Evolutionary conservation across 2,113 vertebrate genomes (phyloP).

Genomic region (Mirounga angustirostris): DNA sequence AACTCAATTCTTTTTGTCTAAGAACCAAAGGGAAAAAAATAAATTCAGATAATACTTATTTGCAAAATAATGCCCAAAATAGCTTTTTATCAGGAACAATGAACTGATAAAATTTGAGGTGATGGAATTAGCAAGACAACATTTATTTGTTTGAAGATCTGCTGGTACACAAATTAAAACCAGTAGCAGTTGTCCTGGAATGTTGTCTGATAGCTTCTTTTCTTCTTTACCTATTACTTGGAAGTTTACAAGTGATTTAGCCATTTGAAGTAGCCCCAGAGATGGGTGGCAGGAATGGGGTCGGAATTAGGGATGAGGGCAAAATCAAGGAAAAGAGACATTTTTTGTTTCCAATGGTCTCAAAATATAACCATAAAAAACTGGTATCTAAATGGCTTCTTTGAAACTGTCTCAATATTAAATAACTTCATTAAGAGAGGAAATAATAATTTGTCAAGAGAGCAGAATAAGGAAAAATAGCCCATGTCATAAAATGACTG

Average conservation of each 20-base stretch:
- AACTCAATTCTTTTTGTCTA: neutral
- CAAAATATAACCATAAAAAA: neutral
- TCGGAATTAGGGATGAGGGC: neutral
- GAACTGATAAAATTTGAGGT: neutral
- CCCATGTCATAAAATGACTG: neutral
- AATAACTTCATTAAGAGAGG: neutral
- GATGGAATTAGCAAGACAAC: neutral
- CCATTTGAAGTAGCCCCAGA: neutral
- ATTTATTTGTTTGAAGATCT: neutral
- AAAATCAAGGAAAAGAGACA: neutral
- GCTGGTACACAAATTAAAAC: neutral
- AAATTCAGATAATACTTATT: neutral
- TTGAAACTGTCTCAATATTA: neutral
- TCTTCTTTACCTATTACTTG: neutral
- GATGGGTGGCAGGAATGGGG: neutral
- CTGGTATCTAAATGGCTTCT: neutral
- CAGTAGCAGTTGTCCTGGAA: neutral
- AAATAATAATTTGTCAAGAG: neutral
- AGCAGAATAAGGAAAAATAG: neutral
- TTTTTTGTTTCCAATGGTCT: neutral
- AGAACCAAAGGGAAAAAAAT: neutral
- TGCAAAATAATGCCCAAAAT: neutral
- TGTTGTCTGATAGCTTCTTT: neutral
- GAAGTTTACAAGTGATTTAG: neutral
- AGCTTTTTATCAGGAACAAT: neutral